Evolutionary conservation across 2,113 vertebrate genomes (phyloP).

Genomic region (Cephalophus harveyi): DNA sequence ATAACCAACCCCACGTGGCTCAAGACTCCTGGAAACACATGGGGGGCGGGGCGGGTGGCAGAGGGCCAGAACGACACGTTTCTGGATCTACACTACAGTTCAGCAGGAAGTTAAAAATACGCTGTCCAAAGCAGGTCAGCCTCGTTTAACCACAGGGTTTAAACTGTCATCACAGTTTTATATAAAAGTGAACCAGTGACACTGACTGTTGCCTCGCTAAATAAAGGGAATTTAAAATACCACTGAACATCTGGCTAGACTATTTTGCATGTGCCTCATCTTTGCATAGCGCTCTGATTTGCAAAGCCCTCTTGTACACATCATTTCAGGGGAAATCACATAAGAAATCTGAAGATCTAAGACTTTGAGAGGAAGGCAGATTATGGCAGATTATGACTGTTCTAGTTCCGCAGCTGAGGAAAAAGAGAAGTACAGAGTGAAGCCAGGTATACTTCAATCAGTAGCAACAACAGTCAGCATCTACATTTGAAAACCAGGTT

Average conservation of each 20-base stretch:
- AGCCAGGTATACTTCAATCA: not conserved
- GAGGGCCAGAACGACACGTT: not conserved
- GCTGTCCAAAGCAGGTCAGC: not conserved
- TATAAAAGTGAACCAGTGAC: not conserved
- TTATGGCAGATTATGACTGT: not conserved
- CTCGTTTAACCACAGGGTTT: not conserved
- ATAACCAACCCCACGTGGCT: not conserved
- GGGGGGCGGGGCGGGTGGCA: rapidly evolving
- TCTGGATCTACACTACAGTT: rapidly evolving
- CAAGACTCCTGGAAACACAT: not conserved
- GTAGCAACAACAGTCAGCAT: not conserved
- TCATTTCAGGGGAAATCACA: not conserved
- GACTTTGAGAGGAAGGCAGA: not conserved
- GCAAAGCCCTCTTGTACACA: not conserved
- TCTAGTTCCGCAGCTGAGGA: rapidly evolving
- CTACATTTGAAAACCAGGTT: not conserved
- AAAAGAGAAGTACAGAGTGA: not conserved
- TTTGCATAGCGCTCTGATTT: not conserved
- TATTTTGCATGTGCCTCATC: not conserved
- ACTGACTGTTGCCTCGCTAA: not conserved
- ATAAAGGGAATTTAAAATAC: not conserved
- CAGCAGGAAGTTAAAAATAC: not conserved
- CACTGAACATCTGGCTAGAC: not conserved
- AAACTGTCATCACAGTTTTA: not conserved
- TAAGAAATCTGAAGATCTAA: not conserved